Conservation (phyloP, 2,888 invertebrate genomes). For the Plagodis pulveraria region DNA sequence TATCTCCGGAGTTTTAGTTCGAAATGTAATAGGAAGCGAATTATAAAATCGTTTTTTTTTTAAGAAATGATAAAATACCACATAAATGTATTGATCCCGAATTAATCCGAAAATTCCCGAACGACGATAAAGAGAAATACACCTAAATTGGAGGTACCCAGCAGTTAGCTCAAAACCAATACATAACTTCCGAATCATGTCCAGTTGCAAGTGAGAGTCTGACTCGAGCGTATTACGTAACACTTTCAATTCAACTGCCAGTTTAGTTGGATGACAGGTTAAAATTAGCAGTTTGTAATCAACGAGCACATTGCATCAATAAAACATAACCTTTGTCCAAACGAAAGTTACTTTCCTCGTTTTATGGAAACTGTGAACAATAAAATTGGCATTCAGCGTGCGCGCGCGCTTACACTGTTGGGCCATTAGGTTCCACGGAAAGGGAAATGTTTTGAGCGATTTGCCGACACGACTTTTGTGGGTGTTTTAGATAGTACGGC, state of each 20-base stretch:
- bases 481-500: no score
- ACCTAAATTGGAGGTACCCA: no score
- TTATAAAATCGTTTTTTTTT: no score
- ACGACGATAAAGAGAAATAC: no score
- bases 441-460: no score
- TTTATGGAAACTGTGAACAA: slow-evolving; percentile 51
- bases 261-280: slow-evolving; percentile 24
- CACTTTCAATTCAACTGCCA: slow-evolving; percentile 7
- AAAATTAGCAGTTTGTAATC: slow-evolving; percentile 32
- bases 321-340: slow-evolving; percentile 40
- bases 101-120: no score
- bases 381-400: slow-evolving; percentile 46
- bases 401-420: neutral
- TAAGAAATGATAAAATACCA: no score
- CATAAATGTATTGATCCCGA: no score
- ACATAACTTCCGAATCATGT: slow-evolving; percentile 10
- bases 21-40: no score
- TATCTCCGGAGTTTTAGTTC: no score
- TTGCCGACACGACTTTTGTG: no score
- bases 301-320: slow-evolving; percentile 40
- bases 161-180: neutral
- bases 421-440: no score
- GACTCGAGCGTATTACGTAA: slow-evolving; percentile 7
- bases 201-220: slow-evolving; percentile 16
- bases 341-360: slow-evolving; percentile 59